Evolutionary conservation across 2,888 invertebrate genomes (phyloP).

Genomic region (Polymixis lichenea): DNA sequence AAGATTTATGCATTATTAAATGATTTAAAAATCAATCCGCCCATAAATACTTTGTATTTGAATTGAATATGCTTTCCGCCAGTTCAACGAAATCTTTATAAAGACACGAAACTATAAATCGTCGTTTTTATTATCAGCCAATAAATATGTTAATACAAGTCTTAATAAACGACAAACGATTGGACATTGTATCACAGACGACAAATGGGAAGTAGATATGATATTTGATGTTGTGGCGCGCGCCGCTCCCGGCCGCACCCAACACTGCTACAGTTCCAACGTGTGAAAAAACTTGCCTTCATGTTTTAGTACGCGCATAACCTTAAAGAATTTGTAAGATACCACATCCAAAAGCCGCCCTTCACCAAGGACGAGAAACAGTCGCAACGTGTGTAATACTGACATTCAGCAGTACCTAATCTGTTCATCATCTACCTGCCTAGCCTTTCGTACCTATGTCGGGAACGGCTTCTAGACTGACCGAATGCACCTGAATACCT

Average conservation of each 20-base stretch:
- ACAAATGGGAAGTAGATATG: constrained; percentile 42
- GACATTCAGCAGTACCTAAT: background rate
- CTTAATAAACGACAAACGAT: constrained; percentile 45
- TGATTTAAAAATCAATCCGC: constrained; percentile 50
- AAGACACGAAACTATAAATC: constrained; percentile 55
- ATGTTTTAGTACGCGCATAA: background rate
- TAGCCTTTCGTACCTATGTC: background rate
- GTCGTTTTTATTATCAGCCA: constrained; percentile 51
- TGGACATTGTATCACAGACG: constrained; percentile 36
- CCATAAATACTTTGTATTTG: constrained; percentile 44
- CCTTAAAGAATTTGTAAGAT: background rate
- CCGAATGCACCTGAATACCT: background rate
- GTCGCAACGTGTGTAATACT: background rate
- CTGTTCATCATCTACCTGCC: no score
- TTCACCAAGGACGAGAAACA: background rate
- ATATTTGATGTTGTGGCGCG: constrained; percentile 24
- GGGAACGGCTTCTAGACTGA: background rate
- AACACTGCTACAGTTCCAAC: background rate
- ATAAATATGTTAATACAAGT: constrained; percentile 57
- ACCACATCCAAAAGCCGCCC: no score
- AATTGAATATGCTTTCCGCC: constrained; percentile 46
- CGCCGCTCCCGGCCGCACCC: constrained; percentile 27
- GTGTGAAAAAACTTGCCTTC: background rate
- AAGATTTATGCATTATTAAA: constrained; percentile 49
- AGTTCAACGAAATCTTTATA: constrained; percentile 44